These are phyloP conservation scores for Teinopalpus imperialis DNA, from an alignment of 2,888 invertebrate genomes.

Conservation along the genomic window DNA sequence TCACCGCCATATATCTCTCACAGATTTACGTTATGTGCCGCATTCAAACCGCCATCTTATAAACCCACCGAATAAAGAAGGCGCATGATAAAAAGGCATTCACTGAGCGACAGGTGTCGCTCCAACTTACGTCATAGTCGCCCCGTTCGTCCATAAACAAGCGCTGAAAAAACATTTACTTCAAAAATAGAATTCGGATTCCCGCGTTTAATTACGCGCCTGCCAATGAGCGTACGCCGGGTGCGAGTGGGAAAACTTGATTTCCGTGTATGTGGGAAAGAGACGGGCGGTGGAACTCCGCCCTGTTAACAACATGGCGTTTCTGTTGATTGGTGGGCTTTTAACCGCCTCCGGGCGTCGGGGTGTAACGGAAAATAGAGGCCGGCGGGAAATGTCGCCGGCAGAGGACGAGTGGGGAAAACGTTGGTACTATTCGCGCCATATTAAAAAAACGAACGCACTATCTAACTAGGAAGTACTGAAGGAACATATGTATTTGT, in stretches of 20 bases:
- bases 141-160: conserved; percentile 53
- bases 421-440: conserved; percentile 11
- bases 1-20: conserved; percentile 61
- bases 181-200: conserved; percentile 80
- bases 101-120: conserved; percentile 54
- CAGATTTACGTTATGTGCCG: conserved; percentile 66
- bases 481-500: no score
- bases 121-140: conserved; percentile 47
- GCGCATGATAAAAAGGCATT: conserved; percentile 27
- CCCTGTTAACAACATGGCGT: conserved; percentile 86
- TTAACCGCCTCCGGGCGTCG: conserved; percentile 56
- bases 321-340: conserved; percentile 82
- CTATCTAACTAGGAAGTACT: not conserved
- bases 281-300: conserved; percentile 64
- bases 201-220: conserved; percentile 78
- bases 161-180: conserved; percentile 75
- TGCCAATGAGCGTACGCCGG: conserved; percentile 55
- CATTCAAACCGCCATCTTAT: conserved; percentile 49
- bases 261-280: conserved; percentile 51
- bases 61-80: conserved; percentile 51
- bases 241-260: conserved; percentile 57
- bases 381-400: conserved; percentile 54
- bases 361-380: conserved; percentile 62
- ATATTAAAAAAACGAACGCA: not conserved
- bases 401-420: conserved; percentile 42